A percentile compares a stretch with the other conserved stretches of the same genome.
Conservation (phyloP, 1,140 invertebrate species). For the Brachionus manjavacas region DNA sequence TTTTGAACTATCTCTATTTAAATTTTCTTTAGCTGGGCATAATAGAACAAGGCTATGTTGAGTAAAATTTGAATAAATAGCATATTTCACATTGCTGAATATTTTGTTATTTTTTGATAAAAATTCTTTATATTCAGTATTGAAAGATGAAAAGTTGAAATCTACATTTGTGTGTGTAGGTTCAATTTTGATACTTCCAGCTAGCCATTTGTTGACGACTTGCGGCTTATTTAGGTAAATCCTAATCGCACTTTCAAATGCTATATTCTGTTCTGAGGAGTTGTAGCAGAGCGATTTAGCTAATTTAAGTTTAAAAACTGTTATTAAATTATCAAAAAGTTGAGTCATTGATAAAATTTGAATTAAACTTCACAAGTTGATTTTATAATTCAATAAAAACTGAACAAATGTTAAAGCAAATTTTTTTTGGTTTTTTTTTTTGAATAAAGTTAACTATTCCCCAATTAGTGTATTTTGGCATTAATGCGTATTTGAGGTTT, state of each 20-base stretch:
- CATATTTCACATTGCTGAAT: conserved; percentile 23
- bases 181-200: conserved; percentile 6
- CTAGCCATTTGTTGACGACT: conserved; percentile 38
- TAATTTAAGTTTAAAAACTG: neutral
- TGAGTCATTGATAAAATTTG: neutral
- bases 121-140: conserved; percentile 13
- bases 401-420: neutral
- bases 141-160: neutral
- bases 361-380: neutral
- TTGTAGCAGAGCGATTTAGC: neutral
- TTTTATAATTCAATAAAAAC: neutral
- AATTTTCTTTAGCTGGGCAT: neutral
- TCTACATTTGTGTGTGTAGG: neutral
- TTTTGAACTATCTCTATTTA: neutral
- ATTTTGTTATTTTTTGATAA: conserved; percentile 21
- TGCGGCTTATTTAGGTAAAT: conserved; percentile 33
- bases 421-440: neutral
- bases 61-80: neutral
- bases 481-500: no score
- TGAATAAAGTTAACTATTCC: neutral
- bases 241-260: conserved; percentile 15
- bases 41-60: neutral
- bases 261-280: neutral
- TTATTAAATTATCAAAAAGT: neutral
- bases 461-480: neutral